Conservation (phyloP, 2,888 invertebrate genomes). For the Dexiosoma caninum region DNA sequence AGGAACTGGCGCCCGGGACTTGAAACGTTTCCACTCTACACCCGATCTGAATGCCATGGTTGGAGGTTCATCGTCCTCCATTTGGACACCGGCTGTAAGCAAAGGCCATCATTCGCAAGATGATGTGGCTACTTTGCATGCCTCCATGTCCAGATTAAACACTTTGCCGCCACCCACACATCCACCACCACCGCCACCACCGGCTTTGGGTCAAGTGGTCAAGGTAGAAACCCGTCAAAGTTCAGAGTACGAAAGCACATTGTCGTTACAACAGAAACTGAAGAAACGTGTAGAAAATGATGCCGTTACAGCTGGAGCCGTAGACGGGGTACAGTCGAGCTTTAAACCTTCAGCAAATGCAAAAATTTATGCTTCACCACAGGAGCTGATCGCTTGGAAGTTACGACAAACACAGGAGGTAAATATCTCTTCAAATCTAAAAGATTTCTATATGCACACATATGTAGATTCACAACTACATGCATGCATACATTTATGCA, state of each 20-base stretch:
- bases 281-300: constrained; percentile 74
- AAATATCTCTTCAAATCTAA: not conserved
- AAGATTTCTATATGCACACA: too few relatives aligned
- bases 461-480: too few relatives aligned
- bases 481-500: too few relatives aligned
- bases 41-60: constrained; percentile 84
- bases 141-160: constrained; percentile 78
- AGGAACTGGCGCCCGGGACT: constrained; percentile 71
- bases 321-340: constrained; percentile 85
- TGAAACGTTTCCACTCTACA: constrained; percentile 93
- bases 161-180: constrained; percentile 86
- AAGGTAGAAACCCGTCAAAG: constrained; percentile 82
- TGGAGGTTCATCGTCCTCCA: constrained; percentile 75
- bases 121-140: constrained; percentile 80
- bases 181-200: constrained; percentile 90
- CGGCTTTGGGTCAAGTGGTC: constrained; percentile 84
- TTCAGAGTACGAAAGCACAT: constrained; percentile 78
- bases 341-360: constrained; percentile 92
- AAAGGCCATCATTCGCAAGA: constrained; percentile 85
- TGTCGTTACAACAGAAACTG: constrained; percentile 76
- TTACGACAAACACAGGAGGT: constrained; percentile 79
- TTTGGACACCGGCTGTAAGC: constrained; percentile 73
- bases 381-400: constrained; percentile 83
- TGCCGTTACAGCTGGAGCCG: constrained; percentile 72
- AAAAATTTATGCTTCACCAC: constrained; percentile 92